Conservation (phyloP, 2,888 invertebrate genomes). For the Melinopterus prodromus region DNA sequence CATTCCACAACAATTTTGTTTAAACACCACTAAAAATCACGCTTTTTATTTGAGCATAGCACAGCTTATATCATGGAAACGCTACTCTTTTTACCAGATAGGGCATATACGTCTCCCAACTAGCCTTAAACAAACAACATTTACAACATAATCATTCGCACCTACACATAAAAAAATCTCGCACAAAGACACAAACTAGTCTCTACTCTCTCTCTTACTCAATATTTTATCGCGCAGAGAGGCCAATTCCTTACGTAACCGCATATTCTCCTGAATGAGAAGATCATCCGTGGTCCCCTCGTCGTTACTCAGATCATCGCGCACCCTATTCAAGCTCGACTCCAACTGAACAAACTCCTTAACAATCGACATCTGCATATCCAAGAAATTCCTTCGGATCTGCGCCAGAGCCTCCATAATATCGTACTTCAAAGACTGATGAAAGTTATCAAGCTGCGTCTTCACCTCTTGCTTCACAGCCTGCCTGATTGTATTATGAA, state of each 20-base stretch:
- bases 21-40: neutral
- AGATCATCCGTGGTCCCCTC: slow-evolving; percentile 58
- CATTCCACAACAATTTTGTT: neutral
- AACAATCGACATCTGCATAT: slow-evolving; percentile 53
- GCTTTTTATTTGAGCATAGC: neutral
- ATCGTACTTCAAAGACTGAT: slow-evolving; percentile 48
- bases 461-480: slow-evolving; percentile 47
- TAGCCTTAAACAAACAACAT: neutral
- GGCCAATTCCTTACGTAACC: slow-evolving; percentile 62
- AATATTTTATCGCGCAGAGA: slow-evolving; percentile 55
- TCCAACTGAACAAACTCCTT: slow-evolving; percentile 55
- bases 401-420: slow-evolving; percentile 47
- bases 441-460: slow-evolving; percentile 44
- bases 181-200: neutral
- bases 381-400: slow-evolving; percentile 50
- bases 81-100: neutral
- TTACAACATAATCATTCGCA: neutral
- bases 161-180: neutral
- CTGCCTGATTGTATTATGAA: slow-evolving; percentile 34
- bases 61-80: neutral
- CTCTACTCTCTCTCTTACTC: neutral
- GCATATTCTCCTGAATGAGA: slow-evolving; percentile 63
- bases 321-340: slow-evolving; percentile 46
- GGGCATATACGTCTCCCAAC: too few relatives aligned
- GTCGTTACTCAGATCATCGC: slow-evolving; percentile 45